Evolutionary conservation across 1,140 invertebrate genomes (phyloP).

Genomic region (Lepeophtheirus salmonis): DNA sequence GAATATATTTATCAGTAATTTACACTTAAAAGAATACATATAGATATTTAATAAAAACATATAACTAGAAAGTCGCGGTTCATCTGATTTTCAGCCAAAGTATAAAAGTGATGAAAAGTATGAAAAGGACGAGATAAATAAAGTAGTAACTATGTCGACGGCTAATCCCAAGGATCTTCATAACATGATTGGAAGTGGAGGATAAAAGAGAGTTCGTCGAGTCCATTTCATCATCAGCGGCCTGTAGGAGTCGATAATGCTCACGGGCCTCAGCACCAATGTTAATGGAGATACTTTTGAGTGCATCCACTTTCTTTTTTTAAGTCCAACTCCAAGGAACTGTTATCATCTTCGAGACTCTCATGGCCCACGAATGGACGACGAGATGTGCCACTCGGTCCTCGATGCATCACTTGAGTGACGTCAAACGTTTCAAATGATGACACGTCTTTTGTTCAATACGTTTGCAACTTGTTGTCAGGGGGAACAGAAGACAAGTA

Average conservation of each 20-base stretch:
- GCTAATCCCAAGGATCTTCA: background rate
- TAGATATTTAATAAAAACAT: too few relatives aligned
- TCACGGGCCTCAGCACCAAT: conserved; percentile 9
- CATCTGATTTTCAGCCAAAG: conserved; percentile 6
- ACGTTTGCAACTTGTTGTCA: too few relatives aligned
- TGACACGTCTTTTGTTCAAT: too few relatives aligned
- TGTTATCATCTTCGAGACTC: conserved; percentile 8
- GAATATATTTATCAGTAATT: too few relatives aligned
- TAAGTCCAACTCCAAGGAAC: background rate
- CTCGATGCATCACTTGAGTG: too few relatives aligned
- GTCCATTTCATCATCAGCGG: conserved; percentile 7
- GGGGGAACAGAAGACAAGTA: too few relatives aligned
- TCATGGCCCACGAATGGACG: conserved; percentile 6
- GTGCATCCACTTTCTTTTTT: conserved; percentile 1
- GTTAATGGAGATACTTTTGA: conserved; percentile 10
- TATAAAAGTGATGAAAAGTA: conserved; percentile 8
- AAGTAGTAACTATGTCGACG: conserved; percentile 5
- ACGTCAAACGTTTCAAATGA: too few relatives aligned
- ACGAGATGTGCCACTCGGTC: too few relatives aligned
- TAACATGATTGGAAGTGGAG: background rate
- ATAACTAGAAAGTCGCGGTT: too few relatives aligned
- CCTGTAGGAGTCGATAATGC: background rate
- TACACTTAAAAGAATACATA: too few relatives aligned
- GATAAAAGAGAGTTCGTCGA: background rate
- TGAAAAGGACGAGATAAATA: conserved; percentile 9